Evolutionary conservation across 2,113 vertebrate species (phyloP), one percentile per base, ranked within the genome.

Genomic region (Vanacampus margaritifer): DNA sequence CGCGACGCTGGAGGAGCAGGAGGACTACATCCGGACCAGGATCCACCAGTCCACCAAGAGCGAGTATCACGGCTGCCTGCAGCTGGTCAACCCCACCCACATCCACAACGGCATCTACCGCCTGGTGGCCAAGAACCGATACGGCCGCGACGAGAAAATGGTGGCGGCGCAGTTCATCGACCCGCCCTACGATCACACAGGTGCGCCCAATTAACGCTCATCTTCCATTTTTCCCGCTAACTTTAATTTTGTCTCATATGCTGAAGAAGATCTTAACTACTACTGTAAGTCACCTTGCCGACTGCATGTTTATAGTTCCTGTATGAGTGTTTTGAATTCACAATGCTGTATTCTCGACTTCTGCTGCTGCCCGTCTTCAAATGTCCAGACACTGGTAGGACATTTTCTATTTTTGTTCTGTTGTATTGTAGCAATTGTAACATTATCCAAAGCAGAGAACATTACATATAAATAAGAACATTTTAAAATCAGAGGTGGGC

Each of bases 31-130:
- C 88, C 93, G 88, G 78, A 98, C 95, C 72, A 90, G 91, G 89
- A 96, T 98, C 84, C 95, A 98, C 5, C 89, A 90, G 72, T 92
- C 88, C 83, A 94, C 93, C 32, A 91, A 93, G 80, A 96, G 92
- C 72, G 95, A 94, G 86, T 94, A 97, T 87, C 95, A 98, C 1
- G 97, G 96, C 88, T 99, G 97, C 90, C 92, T 99, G 85, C 94
- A 98, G 87, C 84, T 99, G 80, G 93, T 93, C 83, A 98, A 94
- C 68, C 96, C 97, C 67, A 99, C 97, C 5, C 97, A 98, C 69
- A 94, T 98, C 86, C 94, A 99, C 77, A 99, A 98, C 2, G 97
- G 97, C 48, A 84, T 93, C 83, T 99, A 98, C 88, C 95, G 91
- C 3, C 92, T 99, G 69, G 89, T 96, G 68, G 95, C 95, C 37